Conservation (phyloP, 2,888 invertebrate genomes). For the Glaucopsyche alexis region DNA sequence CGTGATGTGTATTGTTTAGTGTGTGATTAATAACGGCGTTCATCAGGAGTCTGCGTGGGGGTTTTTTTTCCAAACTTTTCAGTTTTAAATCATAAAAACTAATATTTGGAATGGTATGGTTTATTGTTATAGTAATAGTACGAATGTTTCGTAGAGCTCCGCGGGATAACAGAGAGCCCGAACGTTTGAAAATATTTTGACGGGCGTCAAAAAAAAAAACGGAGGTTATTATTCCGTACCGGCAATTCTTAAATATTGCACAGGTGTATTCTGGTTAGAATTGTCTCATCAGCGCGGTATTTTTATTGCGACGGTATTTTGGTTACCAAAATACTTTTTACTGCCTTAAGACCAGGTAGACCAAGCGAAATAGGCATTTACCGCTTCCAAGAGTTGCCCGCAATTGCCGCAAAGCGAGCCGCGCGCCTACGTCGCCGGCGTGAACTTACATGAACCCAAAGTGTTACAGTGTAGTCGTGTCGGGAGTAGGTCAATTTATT, state of each 20-base stretch:
- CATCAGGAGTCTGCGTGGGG: neutral
- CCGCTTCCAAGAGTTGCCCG: too few species aligned
- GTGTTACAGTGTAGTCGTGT: too few species aligned
- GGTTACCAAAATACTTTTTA: neutral
- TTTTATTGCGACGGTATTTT: slow-evolving; percentile 5
- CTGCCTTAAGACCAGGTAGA: too few species aligned
- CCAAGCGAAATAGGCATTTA: too few species aligned
- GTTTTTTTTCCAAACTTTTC: neutral
- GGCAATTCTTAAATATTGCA: slow-evolving; percentile 18
- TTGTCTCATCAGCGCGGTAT: neutral
- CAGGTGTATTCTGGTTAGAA: slow-evolving; percentile 23
- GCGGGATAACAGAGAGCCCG: slow-evolving; percentile 2
- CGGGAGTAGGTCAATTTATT: too few species aligned
- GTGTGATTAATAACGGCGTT: slow-evolving; percentile 9
- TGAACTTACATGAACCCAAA: too few species aligned
- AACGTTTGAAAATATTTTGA: slow-evolving; percentile 22
- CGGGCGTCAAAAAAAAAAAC: neutral
- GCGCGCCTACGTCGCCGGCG: too few species aligned
- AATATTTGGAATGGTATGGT: neutral
- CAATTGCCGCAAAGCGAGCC: too few species aligned
- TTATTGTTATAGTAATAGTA: neutral
- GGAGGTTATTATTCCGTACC: slow-evolving; percentile 11
- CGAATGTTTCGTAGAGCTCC: neutral
- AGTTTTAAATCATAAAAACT: neutral
- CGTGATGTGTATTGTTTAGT: slow-evolving; percentile 16